Conservation (phyloP, 2,113 vertebrate species). For the Himantopus leucocephalus region DNA sequence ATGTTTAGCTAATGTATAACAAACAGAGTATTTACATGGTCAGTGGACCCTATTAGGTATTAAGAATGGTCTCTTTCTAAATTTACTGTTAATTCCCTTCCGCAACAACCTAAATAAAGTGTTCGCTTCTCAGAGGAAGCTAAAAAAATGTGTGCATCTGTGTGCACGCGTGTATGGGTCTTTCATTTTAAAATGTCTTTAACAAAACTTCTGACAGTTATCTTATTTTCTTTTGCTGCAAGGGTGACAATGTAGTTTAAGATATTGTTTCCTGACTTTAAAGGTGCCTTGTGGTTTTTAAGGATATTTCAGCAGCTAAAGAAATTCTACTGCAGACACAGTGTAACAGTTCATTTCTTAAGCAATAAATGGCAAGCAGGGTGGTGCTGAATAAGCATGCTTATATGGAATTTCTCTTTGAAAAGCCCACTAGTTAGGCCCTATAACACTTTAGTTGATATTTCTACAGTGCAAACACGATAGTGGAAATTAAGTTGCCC, state of each 20-base stretch:
- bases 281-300: slow-evolving; percentile 61
- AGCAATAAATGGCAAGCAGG: slow-evolving; percentile 75
- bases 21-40: slow-evolving; percentile 83
- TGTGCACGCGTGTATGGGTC: not conserved
- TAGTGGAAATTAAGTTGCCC: slow-evolving; percentile 94
- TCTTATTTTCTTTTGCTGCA: slow-evolving; percentile 55
- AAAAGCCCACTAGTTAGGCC: slow-evolving; percentile 80
- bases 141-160: not conserved
- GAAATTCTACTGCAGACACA: slow-evolving; percentile 63
- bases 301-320: slow-evolving; percentile 64
- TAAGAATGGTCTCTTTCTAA: slow-evolving; percentile 73
- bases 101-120: slow-evolving; percentile 60
- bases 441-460: slow-evolving; percentile 77
- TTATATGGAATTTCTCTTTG: slow-evolving; percentile 81
- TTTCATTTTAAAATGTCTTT: slow-evolving; percentile 60
- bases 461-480: slow-evolving; percentile 82
- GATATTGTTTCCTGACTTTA: slow-evolving; percentile 71
- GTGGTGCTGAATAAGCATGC: slow-evolving; percentile 84
- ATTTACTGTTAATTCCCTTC: slow-evolving; percentile 74
- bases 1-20: slow-evolving; percentile 83
- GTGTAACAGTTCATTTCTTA: slow-evolving; percentile 73
- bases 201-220: slow-evolving; percentile 69
- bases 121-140: not conserved
- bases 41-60: slow-evolving; percentile 73
- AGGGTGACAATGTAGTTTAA: slow-evolving; percentile 58